Conservation (phyloP, 2,888 invertebrate species). For the Pyralis farinalis region DNA sequence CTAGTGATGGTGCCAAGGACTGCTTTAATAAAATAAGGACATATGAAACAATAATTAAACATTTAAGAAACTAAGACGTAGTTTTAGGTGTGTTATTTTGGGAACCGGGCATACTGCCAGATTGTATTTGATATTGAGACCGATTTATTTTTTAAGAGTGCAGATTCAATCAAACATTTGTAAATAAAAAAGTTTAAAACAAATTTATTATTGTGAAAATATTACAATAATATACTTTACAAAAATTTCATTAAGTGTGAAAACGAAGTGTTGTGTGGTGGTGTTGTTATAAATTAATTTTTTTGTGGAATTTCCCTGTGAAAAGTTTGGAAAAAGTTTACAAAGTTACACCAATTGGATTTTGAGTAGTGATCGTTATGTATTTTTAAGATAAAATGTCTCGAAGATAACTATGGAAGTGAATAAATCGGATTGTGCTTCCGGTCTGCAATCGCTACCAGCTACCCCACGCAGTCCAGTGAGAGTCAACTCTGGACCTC, state of each 20-base stretch:
- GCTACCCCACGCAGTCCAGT: slow-evolving; percentile 35
- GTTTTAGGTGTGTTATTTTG: slow-evolving; percentile 59
- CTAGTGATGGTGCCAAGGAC: neutral
- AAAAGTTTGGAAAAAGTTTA: too few species aligned
- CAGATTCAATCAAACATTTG: slow-evolving; percentile 3
- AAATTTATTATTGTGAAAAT: neutral
- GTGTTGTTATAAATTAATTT: too few species aligned
- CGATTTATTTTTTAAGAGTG: neutral
- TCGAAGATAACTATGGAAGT: slow-evolving; percentile 39
- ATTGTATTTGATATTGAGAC: slow-evolving; percentile 7
- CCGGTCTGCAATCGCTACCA: slow-evolving; percentile 30
- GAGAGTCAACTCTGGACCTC: slow-evolving; percentile 34
- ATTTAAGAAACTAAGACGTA: slow-evolving; percentile 29
- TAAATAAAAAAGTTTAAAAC: neutral
- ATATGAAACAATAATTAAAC: slow-evolving; percentile 1
- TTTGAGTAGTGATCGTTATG: too few species aligned
- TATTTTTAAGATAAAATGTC: neutral
- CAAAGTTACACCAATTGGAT: slow-evolving; percentile 4
- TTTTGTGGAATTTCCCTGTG: too few species aligned
- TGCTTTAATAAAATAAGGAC: slow-evolving; percentile 7
- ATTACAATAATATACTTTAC: neutral
- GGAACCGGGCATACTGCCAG: slow-evolving; percentile 66
- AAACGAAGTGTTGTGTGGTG: slow-evolving; percentile 7
- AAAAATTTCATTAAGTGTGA: neutral
- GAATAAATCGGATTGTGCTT: slow-evolving; percentile 39